These are phyloP conservation scores for Thera britannica DNA, from an alignment of 2,888 invertebrate genomes.

Conservation along the genomic window DNA sequence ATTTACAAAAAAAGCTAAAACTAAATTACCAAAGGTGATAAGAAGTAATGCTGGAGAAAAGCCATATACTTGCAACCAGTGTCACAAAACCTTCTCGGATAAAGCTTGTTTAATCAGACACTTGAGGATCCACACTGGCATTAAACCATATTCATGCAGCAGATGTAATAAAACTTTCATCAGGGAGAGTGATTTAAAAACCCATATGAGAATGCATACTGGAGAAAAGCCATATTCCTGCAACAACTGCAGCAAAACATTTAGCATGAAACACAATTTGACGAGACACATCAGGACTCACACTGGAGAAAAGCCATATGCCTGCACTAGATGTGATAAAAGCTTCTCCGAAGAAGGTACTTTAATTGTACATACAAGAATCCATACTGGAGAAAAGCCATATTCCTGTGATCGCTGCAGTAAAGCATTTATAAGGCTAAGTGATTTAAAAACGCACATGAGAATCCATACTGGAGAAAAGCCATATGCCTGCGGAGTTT, in stretches of 20 bases:
- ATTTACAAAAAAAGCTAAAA: constrained; percentile 3
- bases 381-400: constrained; percentile 27
- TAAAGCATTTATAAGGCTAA: constrained; percentile 17
- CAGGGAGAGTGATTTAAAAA: constrained; percentile 13
- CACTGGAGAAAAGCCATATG: constrained; percentile 17
- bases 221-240: constrained; percentile 18
- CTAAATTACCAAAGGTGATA: not conserved
- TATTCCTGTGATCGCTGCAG: constrained; percentile 21
- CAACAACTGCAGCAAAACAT: constrained; percentile 10
- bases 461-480: constrained; percentile 13
- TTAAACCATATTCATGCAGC: constrained; percentile 6
- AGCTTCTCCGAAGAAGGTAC: constrained; percentile 16
- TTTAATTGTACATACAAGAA: constrained; percentile 11
- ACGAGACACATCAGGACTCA: constrained; percentile 14
- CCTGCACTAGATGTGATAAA: constrained; percentile 22
- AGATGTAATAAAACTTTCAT: constrained; percentile 11
- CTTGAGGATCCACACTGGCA: constrained; percentile 12
- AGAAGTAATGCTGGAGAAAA: not conserved
- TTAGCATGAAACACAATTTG: constrained; percentile 19
- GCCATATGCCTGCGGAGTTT: constrained; percentile 5
- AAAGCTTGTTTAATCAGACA: constrained; percentile 17
- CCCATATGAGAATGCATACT: constrained; percentile 18
- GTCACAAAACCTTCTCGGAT: constrained; percentile 8
- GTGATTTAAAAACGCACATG: constrained; percentile 13
- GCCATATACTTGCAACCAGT: constrained; percentile 6